phyloP scores from a whole-genome alignment of 2,113 vertebrate genomes.

The Quiscalus mexicanus region DNA sequence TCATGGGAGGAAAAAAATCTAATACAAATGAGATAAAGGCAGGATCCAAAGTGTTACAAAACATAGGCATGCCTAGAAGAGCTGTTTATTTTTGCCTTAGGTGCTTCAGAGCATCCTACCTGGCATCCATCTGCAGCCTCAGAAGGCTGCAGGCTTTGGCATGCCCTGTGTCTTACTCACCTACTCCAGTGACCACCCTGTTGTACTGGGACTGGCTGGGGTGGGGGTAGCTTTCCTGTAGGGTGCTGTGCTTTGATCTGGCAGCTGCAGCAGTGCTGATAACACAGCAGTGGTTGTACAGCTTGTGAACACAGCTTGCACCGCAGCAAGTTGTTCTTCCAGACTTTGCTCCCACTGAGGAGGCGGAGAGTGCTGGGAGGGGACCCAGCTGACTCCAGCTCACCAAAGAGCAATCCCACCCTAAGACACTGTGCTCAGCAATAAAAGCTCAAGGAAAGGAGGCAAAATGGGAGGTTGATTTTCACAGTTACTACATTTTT shows the following conservation, averaged over 20 bases:
- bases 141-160: neutral
- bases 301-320: accelerated
- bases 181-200: neutral
- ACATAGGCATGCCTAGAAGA: neutral
- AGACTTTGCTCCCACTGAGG: neutral
- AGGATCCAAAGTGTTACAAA: neutral
- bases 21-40: neutral
- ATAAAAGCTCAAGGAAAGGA: neutral
- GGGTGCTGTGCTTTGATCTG: neutral
- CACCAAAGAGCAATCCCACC: neutral
- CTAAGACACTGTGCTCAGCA: neutral
- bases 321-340: neutral
- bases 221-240: neutral
- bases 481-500: neutral
- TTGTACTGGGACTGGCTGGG: neutral
- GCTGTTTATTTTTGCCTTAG: neutral
- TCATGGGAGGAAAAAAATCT: neutral
- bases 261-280: neutral
- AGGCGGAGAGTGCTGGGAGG: neutral
- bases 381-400: neutral
- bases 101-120: neutral
- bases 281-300: accelerated
- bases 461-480: neutral
- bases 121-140: neutral
- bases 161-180: neutral